phyloP scores from a whole-genome alignment of 2,888 invertebrate genomes.

The Erebia epiphron region DNA sequence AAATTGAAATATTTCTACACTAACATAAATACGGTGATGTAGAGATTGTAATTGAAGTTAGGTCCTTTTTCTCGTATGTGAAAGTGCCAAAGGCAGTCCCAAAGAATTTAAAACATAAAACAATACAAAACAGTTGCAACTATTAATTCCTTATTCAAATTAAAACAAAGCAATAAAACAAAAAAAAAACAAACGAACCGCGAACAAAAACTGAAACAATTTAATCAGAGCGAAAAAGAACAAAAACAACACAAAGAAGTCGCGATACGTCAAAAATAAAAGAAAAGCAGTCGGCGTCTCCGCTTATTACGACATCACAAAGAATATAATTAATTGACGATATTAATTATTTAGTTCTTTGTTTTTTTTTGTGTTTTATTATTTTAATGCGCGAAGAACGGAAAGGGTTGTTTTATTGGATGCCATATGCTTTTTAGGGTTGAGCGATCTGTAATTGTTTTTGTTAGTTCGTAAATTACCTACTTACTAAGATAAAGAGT shows the following conservation, averaged over 20 bases:
- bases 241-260: slow-evolving; percentile 51
- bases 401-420: slow-evolving; percentile 13
- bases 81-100: too few relatives aligned
- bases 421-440: slow-evolving; percentile 25
- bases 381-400: slow-evolving; percentile 12
- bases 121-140: slow-evolving; percentile 17
- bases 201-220: slow-evolving; percentile 49
- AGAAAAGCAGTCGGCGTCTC: slow-evolving; percentile 42
- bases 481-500: not conserved
- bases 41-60: too few relatives aligned
- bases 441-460: slow-evolving; percentile 6
- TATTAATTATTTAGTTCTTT: slow-evolving; percentile 77
- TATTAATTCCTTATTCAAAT: slow-evolving; percentile 17
- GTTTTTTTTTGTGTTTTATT: slow-evolving; percentile 48
- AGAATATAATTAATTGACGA: slow-evolving; percentile 72
- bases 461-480: not conserved
- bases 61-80: too few relatives aligned
- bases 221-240: slow-evolving; percentile 47
- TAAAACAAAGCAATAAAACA: slow-evolving; percentile 38
- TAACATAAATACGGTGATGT: too few relatives aligned
- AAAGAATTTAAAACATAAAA: not conserved
- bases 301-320: slow-evolving; percentile 57
- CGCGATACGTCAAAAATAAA: slow-evolving; percentile 20
- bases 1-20: too few relatives aligned
- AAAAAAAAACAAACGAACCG: slow-evolving; percentile 40